These are phyloP conservation scores for Caradrina clavipalpis DNA, from an alignment of 2,888 invertebrate genomes.

Conservation along the genomic window DNA sequence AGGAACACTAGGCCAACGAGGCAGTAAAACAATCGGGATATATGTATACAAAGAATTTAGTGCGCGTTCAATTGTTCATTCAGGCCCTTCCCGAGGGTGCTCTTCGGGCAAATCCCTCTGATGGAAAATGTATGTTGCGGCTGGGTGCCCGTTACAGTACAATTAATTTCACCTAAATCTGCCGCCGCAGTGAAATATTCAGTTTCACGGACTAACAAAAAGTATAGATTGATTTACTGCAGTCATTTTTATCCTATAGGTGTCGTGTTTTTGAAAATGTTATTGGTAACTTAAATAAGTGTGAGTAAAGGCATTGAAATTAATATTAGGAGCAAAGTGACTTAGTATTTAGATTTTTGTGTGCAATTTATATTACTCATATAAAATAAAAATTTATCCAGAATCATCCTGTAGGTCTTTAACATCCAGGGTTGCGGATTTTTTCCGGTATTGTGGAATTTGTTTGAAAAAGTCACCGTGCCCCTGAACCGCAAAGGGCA, in stretches of 20 bases:
- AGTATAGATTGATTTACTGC: constrained; percentile 48
- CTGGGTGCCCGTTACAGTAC: constrained; percentile 75
- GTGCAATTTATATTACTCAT: too few species aligned
- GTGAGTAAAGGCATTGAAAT: neutral
- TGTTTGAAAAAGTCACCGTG: too few species aligned
- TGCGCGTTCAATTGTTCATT: constrained; percentile 60
- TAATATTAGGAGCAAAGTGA: neutral
- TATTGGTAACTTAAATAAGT: constrained; percentile 6
- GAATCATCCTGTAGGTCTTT: too few species aligned
- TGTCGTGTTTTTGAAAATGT: constrained; percentile 3
- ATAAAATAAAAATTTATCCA: too few species aligned
- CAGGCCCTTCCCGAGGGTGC: constrained; percentile 64
- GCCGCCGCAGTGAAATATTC: constrained; percentile 68
- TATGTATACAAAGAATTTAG: constrained; percentile 59
- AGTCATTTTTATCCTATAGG: neutral
- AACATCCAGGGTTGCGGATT: too few species aligned
- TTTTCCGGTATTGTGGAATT: too few species aligned
- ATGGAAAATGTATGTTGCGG: constrained; percentile 86
- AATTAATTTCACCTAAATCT: constrained; percentile 82
- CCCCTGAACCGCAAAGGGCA: too few species aligned
- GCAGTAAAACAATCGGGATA: constrained; percentile 47
- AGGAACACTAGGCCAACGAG: too few species aligned
- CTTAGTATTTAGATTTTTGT: too few species aligned
- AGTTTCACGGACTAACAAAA: constrained; percentile 54
- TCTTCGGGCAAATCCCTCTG: constrained; percentile 78